These are phyloP conservation scores for Brienomyrus longianalis DNA, from an alignment of 2,113 vertebrate species.

Conservation along the genomic window DNA sequence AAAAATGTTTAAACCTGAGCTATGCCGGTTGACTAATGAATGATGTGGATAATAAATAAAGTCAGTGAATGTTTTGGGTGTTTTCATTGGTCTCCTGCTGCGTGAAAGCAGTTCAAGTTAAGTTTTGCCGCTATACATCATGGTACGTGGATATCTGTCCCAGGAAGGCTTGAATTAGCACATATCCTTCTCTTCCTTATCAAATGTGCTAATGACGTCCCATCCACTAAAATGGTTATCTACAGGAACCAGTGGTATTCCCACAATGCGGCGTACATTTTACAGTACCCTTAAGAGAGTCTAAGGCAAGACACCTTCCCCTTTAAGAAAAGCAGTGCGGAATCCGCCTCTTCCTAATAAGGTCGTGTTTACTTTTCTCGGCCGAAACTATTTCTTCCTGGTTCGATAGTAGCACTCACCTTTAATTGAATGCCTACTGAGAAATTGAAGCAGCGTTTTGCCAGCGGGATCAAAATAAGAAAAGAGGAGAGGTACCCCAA, in stretches of 20 bases:
- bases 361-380: conserved; percentile 33
- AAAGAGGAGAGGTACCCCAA: background rate
- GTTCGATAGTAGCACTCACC: conserved; percentile 23
- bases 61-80: conserved; percentile 42
- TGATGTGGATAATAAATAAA: conserved; percentile 52
- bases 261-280: background rate
- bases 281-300: background rate
- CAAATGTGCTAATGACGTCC: background rate
- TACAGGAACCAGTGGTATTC: conserved; percentile 14
- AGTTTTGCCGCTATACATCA: background rate
- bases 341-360: conserved; percentile 36
- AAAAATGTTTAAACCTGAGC: conserved; percentile 42
- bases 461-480: background rate
- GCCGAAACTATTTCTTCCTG: conserved; percentile 30
- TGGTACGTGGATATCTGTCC: background rate
- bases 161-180: background rate
- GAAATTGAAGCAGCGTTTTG: background rate
- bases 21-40: conserved; percentile 52
- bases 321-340: conserved; percentile 35
- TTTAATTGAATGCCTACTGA: conserved; percentile 24
- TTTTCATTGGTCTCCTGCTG: background rate
- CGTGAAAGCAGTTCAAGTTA: background rate
- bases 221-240: conserved; percentile 1
- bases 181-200: background rate
- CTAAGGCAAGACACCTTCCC: background rate